A percentile compares a stretch with the other conserved stretches of the same genome.
Conservation (phyloP, 2,797 vertebrate species). For the Falco biarmicus region DNA sequence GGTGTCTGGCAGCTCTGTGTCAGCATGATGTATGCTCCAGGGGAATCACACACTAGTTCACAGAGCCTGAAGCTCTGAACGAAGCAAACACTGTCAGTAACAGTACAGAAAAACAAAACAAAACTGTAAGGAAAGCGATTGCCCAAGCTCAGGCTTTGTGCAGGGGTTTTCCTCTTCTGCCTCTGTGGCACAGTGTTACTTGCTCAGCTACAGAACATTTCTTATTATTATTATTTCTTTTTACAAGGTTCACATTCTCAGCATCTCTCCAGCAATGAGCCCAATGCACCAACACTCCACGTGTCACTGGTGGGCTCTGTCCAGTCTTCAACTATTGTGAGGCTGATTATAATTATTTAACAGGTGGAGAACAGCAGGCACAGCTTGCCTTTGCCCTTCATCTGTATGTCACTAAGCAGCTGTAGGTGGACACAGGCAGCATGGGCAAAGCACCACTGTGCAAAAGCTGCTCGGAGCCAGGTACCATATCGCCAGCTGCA, state of each 20-base stretch:
- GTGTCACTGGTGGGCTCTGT: not conserved
- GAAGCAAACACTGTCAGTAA: not conserved
- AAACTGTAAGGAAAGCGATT: not conserved
- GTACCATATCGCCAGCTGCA: rapidly evolving
- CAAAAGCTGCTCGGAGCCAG: not conserved
- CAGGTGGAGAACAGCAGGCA: not conserved
- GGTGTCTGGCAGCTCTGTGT: not conserved
- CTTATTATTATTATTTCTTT: not conserved
- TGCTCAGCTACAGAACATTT: not conserved
- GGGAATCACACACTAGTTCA: not conserved
- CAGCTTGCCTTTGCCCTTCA: not conserved
- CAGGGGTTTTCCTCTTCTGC: not conserved
- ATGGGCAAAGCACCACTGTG: not conserved
- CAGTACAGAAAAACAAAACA: not conserved
- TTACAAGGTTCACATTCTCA: not conserved
- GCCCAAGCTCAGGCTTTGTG: not conserved
- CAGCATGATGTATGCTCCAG: not conserved
- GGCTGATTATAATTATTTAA: not conserved
- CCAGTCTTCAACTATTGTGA: not conserved
- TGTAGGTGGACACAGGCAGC: not conserved
- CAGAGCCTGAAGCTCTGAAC: not conserved
- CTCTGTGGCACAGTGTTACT: not conserved
- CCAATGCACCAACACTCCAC: not conserved
- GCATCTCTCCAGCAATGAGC: not conserved
- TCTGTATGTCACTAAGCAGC: not conserved